A percentile compares a stretch with the other conserved stretches of the same genome.
phyloP scores from a whole-genome alignment of 2,888 invertebrate genomes.

The Meiosimyza platycephala region DNA sequence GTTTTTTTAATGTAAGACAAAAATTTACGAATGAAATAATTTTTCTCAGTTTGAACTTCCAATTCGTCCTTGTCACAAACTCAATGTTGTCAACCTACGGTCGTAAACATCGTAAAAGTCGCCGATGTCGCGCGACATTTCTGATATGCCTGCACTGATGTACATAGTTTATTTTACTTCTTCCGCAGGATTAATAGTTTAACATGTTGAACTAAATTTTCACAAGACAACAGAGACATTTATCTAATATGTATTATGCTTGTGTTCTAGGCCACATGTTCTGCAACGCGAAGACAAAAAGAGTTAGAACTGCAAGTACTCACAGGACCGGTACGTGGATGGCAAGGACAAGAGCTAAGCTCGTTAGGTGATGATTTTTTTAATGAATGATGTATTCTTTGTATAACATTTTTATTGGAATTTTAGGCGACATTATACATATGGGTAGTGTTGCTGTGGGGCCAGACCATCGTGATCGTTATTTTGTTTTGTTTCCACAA shows the following conservation, averaged over 20 bases:
- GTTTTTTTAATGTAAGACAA: too few species aligned
- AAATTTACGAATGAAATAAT: too few species aligned
- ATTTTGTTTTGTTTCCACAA: constrained; percentile 91
- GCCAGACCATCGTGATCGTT: constrained; percentile 86
- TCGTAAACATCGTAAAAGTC: too few species aligned
- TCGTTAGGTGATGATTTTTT: constrained; percentile 53
- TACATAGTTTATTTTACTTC: too few species aligned
- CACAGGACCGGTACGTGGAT: constrained; percentile 92
- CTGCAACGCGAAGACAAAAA: constrained; percentile 89
- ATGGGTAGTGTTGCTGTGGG: constrained; percentile 93
- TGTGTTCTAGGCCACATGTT: constrained; percentile 80
- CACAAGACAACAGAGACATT: too few species aligned
- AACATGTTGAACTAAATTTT: too few species aligned
- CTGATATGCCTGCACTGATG: too few species aligned
- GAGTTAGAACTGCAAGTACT: constrained; percentile 96
- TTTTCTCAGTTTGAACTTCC: too few species aligned
- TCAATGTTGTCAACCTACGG: too few species aligned
- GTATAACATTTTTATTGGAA: constrained; percentile 62
- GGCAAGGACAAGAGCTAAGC: constrained; percentile 87
- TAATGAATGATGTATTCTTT: neutral
- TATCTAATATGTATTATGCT: neutral
- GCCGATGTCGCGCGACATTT: too few species aligned
- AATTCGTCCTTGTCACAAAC: too few species aligned
- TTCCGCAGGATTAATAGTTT: too few species aligned
- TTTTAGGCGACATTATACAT: constrained; percentile 84